Evolutionary conservation across 1,140 invertebrate genomes (phyloP).

Genomic region (Macrostomum lignano): DNA sequence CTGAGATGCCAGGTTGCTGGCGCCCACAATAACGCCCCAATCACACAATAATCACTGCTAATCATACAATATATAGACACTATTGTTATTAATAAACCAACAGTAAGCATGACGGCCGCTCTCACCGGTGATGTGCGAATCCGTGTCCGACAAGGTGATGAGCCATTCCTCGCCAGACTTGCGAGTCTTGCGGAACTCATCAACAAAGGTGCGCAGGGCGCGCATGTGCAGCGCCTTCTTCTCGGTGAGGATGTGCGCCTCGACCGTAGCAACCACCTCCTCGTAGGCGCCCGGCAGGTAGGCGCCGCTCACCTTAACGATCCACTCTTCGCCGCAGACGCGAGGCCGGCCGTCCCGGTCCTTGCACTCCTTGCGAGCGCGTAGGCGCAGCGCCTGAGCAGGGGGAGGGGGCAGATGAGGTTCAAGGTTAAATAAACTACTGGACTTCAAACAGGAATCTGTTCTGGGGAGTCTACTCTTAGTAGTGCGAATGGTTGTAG

Average conservation of each 20-base stretch:
- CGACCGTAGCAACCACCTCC: conserved; percentile 28
- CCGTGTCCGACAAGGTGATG: conserved; percentile 27
- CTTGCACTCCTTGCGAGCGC: conserved; percentile 27
- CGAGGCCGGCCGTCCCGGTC: conserved; percentile 24
- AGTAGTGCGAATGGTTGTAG: too few relatives aligned
- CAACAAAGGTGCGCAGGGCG: conserved; percentile 28
- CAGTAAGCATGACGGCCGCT: too few relatives aligned
- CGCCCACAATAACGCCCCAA: too few relatives aligned
- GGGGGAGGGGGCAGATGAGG: too few relatives aligned
- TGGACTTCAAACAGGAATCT: too few relatives aligned
- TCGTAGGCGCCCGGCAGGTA: conserved; percentile 32
- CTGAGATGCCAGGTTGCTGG: too few relatives aligned
- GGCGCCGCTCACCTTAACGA: conserved; percentile 29
- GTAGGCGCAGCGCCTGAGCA: conserved; percentile 28
- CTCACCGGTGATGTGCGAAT: conserved; percentile 31
- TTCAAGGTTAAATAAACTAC: too few relatives aligned
- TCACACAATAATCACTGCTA: too few relatives aligned
- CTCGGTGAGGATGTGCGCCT: conserved; percentile 30
- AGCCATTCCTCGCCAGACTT: conserved; percentile 33
- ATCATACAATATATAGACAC: too few relatives aligned
- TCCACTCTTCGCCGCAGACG: conserved; percentile 32
- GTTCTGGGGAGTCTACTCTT: too few relatives aligned
- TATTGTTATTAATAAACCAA: too few relatives aligned
- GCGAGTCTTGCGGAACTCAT: conserved; percentile 24
- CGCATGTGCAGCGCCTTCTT: conserved; percentile 30